Percentiles rank a stretch among this genome's conserved stretches.
Evolutionary conservation across 2,113 vertebrate species (phyloP).

Genomic region (Copsychus sechellarum): DNA sequence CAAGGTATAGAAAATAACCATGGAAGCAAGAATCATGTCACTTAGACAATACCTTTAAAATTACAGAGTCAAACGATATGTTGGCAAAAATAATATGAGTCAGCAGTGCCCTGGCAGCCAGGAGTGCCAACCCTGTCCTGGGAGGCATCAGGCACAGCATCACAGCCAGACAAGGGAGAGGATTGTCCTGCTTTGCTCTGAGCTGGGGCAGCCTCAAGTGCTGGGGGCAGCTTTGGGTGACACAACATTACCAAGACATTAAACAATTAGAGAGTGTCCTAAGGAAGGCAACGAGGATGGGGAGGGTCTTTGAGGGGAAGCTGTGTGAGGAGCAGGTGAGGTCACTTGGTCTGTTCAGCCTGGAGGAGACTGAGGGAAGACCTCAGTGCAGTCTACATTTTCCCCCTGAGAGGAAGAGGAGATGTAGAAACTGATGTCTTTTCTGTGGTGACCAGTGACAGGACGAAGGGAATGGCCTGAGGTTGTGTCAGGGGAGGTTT

Average conservation of each 20-base stretch:
- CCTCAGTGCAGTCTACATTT: rapidly evolving
- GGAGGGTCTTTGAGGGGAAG: not conserved
- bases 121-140: rapidly evolving
- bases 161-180: rapidly evolving
- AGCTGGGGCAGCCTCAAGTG: rapidly evolving
- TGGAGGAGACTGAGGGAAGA: not conserved
- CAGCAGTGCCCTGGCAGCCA: not conserved
- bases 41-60: not conserved
- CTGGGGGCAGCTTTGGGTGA: not conserved
- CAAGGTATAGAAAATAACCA: not conserved
- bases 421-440: too few species aligned
- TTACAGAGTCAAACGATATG: not conserved
- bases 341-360: not conserved
- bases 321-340: rapidly evolving
- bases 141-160: not conserved
- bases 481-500: not conserved
- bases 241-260: rapidly evolving
- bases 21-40: not conserved
- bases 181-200: not conserved
- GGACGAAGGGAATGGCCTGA: not conserved
- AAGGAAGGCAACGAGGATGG: rapidly evolving
- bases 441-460: not conserved
- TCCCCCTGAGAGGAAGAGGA: not conserved
- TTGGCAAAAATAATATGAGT: not conserved
- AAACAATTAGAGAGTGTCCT: not conserved